Percentiles rank a stretch among this genome's conserved stretches.
These are phyloP conservation scores for Botrylloides violaceus DNA, from an alignment of 23 tunicate species.

Conservation along the genomic window DNA sequence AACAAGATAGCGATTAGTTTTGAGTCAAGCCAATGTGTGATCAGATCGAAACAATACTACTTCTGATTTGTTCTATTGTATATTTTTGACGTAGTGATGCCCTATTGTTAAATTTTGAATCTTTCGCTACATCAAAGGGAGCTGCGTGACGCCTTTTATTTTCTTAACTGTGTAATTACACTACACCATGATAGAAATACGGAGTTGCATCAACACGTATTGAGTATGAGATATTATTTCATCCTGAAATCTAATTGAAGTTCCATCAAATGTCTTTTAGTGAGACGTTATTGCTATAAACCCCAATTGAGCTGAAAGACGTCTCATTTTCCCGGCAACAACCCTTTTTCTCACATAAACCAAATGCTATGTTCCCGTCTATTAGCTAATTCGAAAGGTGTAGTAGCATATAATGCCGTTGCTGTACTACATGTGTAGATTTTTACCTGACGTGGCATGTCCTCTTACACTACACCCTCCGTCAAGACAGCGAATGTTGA, in stretches of 20 bases:
- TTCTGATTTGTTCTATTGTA: conserved; percentile 9
- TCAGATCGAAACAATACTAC: not conserved
- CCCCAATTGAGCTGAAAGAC: not conserved
- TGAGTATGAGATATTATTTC: not conserved
- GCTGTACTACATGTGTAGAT: too few relatives aligned
- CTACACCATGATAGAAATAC: not conserved
- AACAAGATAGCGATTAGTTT: conserved; percentile 33
- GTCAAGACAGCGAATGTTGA: too few relatives aligned
- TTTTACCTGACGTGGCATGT: too few relatives aligned
- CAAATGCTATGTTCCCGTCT: too few relatives aligned
- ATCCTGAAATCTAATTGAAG: not conserved
- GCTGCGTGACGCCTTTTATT: not conserved
- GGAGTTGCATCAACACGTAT: conserved; percentile 1
- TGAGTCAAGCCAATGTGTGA: conserved; percentile 17
- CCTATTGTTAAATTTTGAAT: not conserved
- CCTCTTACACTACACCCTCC: too few relatives aligned
- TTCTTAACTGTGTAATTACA: not conserved
- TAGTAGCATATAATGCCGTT: too few relatives aligned
- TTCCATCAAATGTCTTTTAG: conserved; percentile 1
- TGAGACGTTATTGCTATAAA: not conserved
- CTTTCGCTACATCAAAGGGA: not conserved
- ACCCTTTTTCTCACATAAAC: too few relatives aligned
- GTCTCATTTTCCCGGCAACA: not conserved
- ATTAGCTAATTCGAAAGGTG: too few relatives aligned
- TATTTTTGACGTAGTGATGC: conserved; percentile 7